Conservation (phyloP, 92 coral and sea anemone species). For the Ricordea florida region DNA sequence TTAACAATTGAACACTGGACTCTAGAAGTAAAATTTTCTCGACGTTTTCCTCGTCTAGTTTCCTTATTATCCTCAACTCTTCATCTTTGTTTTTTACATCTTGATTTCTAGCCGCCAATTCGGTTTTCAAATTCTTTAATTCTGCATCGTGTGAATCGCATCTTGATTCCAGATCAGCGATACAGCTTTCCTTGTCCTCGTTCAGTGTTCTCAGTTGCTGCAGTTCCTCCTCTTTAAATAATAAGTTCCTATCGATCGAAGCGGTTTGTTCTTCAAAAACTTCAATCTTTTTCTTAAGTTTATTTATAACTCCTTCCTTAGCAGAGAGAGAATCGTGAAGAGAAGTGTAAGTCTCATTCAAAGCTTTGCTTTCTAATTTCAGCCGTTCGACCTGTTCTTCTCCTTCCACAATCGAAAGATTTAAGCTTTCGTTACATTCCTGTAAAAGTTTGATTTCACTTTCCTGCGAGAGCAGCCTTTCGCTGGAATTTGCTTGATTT, state of each 20-base stretch:
- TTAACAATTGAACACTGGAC: slow-evolving; percentile 46
- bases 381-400: slow-evolving; percentile 25
- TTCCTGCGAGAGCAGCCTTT: slow-evolving; percentile 42
- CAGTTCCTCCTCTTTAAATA: slow-evolving; percentile 19
- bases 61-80: slow-evolving; percentile 51
- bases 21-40: slow-evolving; percentile 41
- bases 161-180: slow-evolving; percentile 18
- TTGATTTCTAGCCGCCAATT: slow-evolving; percentile 63
- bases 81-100: slow-evolving; percentile 62
- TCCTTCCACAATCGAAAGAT: slow-evolving; percentile 31
- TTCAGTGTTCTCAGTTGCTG: slow-evolving; percentile 1
- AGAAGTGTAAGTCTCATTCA: neutral
- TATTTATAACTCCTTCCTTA: neutral
- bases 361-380: slow-evolving; percentile 23
- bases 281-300: neutral
- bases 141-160: slow-evolving; percentile 44
- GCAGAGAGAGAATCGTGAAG: slow-evolving; percentile 10
- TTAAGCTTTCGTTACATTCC: slow-evolving; percentile 30
- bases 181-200: slow-evolving; percentile 42
- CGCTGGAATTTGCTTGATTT: slow-evolving; percentile 26
- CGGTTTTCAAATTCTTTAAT: slow-evolving; percentile 35
- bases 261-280: slow-evolving; percentile 18
- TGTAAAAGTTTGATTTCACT: slow-evolving; percentile 55
- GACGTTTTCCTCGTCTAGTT: slow-evolving; percentile 29
- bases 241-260: slow-evolving; percentile 22